phyloP scores from a whole-genome alignment of 2,113 vertebrate genomes.

The Lycaon pictus region DNA sequence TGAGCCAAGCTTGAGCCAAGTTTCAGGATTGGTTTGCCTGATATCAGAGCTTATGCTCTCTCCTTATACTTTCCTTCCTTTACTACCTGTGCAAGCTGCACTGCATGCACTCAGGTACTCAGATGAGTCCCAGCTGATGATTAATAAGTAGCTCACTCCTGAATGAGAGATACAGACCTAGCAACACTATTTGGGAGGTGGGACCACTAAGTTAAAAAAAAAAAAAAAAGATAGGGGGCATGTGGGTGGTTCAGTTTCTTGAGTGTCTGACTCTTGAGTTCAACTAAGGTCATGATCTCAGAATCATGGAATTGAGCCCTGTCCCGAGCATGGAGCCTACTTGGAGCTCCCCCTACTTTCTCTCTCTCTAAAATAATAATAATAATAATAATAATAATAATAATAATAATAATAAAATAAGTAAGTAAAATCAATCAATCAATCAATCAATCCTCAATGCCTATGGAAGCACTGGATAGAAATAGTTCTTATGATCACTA shows the following conservation, averaged over 20 bases:
- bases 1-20: neutral
- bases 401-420: neutral
- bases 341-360: neutral
- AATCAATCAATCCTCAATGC: neutral
- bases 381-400: neutral
- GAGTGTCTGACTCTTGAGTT: neutral
- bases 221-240: neutral
- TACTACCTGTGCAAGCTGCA: neutral
- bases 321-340: neutral
- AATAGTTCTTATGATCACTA: neutral
- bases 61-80: neutral
- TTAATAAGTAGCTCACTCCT: neutral
- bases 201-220: neutral
- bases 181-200: neutral
- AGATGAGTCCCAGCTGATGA: neutral
- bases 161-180: neutral
- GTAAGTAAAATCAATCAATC: too few relatives aligned
- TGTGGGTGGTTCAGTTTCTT: neutral
- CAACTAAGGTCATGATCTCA: neutral
- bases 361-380: neutral
- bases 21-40: neutral
- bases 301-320: neutral
- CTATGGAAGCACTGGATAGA: neutral
- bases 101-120: neutral
- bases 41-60: neutral